phyloP scores from a whole-genome alignment of 2,797 vertebrate species.

The Crenuchus spilurus region DNA sequence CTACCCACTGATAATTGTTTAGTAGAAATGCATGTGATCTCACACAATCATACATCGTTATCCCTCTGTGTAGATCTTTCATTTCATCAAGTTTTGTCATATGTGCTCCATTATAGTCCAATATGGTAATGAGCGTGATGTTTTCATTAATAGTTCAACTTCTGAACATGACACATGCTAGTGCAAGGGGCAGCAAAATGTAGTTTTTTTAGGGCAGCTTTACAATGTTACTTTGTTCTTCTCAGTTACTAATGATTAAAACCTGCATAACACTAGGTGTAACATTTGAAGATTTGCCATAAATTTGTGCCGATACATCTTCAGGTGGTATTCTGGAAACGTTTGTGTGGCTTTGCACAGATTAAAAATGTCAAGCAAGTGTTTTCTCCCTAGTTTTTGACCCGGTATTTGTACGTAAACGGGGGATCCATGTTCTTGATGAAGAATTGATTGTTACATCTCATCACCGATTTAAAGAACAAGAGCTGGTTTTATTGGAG shows the following conservation, averaged over 20 bases:
- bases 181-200: background rate
- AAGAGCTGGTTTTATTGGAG: too few relatives aligned
- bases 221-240: background rate
- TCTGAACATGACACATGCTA: background rate
- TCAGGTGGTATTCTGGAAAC: too few relatives aligned
- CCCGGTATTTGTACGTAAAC: too few relatives aligned
- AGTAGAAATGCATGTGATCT: constrained; percentile 21
- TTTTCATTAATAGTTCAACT: background rate
- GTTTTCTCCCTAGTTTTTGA: too few relatives aligned
- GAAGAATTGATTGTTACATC: background rate
- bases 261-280: too few relatives aligned
- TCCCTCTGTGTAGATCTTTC: background rate
- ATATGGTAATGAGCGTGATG: background rate
- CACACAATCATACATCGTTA: background rate
- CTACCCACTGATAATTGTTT: constrained; percentile 27
- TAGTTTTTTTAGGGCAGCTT: background rate
- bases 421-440: background rate
- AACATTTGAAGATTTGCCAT: too few relatives aligned
- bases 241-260: background rate
- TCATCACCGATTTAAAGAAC: background rate
- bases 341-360: too few relatives aligned
- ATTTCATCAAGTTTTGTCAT: constrained; percentile 9
- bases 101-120: background rate
- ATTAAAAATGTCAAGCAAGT: too few relatives aligned
- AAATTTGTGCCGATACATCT: too few relatives aligned